Percentiles rank a stretch among this genome's conserved stretches.
phyloP scores from a whole-genome alignment of 2,113 vertebrate genomes.

The Cebus imitator region DNA sequence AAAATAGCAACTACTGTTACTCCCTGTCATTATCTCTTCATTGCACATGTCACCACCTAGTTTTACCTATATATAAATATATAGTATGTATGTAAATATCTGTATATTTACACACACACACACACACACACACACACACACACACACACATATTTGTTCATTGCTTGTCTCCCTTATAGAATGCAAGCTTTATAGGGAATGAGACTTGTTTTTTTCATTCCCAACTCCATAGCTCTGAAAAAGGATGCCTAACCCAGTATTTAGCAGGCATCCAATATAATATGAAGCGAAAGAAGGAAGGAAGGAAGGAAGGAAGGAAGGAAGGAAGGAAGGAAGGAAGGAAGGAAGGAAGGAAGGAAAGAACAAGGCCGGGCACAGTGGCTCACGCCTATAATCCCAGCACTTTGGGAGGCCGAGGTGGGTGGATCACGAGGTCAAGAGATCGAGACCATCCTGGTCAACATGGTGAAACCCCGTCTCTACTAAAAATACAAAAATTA shows the following conservation, averaged over 20 bases:
- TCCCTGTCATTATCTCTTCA: not conserved
- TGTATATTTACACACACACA: not conserved
- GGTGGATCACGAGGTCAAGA: no score
- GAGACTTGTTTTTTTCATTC: not conserved
- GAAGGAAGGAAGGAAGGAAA: no score
- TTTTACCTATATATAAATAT: not conserved
- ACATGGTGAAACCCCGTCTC: no score
- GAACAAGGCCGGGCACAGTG: no score
- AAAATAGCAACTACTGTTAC: not conserved
- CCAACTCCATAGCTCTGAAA: not conserved
- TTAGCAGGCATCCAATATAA: not conserved
- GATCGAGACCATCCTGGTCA: no score
- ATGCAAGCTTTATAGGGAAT: not conserved
- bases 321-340: not conserved
- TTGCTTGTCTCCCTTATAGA: not conserved
- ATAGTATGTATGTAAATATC: fast-evolving
- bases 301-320: not conserved
- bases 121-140: not conserved
- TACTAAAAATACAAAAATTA: no score
- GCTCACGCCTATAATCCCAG: no score
- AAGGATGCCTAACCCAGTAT: not conserved
- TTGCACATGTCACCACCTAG: not conserved
- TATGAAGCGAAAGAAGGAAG: not conserved
- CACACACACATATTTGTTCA: not conserved
- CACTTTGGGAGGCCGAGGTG: no score